phyloP scores from a whole-genome alignment of 1,140 invertebrate genomes.

The Plectrocnemia conspersa region DNA sequence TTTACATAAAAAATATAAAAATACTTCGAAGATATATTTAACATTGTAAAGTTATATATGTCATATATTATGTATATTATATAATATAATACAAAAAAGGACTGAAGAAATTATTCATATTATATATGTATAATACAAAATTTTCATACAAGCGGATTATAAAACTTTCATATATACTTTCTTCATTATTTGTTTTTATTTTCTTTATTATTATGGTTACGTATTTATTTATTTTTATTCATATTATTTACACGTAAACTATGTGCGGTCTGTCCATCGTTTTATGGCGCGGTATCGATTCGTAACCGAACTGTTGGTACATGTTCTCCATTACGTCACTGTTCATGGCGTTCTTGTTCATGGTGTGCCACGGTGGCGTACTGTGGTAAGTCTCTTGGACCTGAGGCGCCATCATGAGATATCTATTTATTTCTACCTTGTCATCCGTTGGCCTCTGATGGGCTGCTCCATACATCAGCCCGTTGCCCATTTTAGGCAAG shows the following conservation, averaged over 20 bases:
- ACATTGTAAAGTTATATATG: too few species aligned
- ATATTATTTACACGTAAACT: conserved; percentile 55
- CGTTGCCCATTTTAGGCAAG: conserved; percentile 49
- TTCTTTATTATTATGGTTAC: conserved; percentile 17
- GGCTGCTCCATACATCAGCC: conserved; percentile 46
- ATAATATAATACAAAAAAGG: conserved; percentile 33
- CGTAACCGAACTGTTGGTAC: conserved; percentile 56
- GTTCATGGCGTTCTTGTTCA: conserved; percentile 47
- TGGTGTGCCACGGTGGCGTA: conserved; percentile 54
- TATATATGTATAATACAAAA: conserved; percentile 29
- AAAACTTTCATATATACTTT: conserved; percentile 15
- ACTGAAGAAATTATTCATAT: conserved; percentile 30
- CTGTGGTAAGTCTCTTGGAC: conserved; percentile 55
- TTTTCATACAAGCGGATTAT: conserved; percentile 26
- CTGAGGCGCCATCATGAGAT: conserved; percentile 53
- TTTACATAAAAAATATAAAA: conserved; percentile 36
- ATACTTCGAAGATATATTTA: conserved; percentile 34
- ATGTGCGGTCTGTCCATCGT: conserved; percentile 57
- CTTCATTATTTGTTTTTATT: background rate
- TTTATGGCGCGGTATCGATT: conserved; percentile 51
- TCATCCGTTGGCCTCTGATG: conserved; percentile 46
- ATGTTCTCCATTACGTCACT: conserved; percentile 53
- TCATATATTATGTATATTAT: conserved; percentile 18
- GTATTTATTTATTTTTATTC: background rate
- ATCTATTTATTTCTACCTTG: conserved; percentile 52